Conservation (phyloP, 2,113 vertebrate genomes). For the Synodontis membranacea region DNA sequence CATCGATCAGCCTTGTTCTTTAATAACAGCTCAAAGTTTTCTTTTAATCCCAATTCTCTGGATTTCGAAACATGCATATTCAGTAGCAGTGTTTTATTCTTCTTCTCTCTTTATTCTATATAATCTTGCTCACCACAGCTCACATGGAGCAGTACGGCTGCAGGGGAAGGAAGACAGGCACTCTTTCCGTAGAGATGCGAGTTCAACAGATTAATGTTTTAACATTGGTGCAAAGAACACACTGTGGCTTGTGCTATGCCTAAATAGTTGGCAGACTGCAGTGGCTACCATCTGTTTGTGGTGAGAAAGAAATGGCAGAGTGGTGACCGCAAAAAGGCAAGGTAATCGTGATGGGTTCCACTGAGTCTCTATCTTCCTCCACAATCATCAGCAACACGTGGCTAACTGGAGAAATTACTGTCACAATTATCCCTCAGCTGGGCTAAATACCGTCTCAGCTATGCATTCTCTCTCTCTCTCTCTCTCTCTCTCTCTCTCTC, state of each 20-base stretch:
- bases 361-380: constrained; percentile 65
- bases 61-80: neutral
- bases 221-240: constrained; percentile 43
- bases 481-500: neutral
- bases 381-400: constrained; percentile 40
- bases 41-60: neutral
- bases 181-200: constrained; percentile 28
- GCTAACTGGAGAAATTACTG: constrained; percentile 46
- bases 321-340: constrained; percentile 65
- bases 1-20: neutral
- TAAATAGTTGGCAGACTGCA: constrained; percentile 65
- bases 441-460: constrained; percentile 37
- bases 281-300: constrained; percentile 69
- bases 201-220: constrained; percentile 51
- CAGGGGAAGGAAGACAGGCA: constrained; percentile 20
- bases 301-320: constrained; percentile 62
- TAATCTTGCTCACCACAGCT: constrained; percentile 13
- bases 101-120: neutral
- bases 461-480: neutral
- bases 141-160: constrained; percentile 16
- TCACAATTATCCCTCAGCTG: constrained; percentile 42
- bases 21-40: constrained; percentile 13
- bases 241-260: constrained; percentile 56
- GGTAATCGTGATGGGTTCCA: constrained; percentile 72
- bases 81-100: neutral